Evolutionary conservation across 2,797 vertebrate genomes (phyloP).

Genomic region (Myotis planiceps): DNA sequence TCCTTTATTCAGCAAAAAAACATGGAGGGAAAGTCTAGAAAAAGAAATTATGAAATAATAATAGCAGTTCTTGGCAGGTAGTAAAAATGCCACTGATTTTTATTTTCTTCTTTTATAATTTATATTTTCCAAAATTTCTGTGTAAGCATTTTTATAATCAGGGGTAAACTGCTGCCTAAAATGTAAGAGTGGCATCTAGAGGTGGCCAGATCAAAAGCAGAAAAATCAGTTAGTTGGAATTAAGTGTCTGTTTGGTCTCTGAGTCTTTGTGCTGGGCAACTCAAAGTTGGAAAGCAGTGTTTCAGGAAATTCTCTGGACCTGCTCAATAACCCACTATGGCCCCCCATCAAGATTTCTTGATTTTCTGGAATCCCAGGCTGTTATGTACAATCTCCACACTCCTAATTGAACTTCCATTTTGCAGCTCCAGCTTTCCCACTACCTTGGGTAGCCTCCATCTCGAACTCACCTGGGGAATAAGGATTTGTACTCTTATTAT

Average conservation of each 20-base stretch:
- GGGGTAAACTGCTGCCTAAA: neutral
- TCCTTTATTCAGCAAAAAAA: neutral
- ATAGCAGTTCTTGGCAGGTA: neutral
- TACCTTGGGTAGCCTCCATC: neutral
- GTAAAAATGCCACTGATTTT: neutral
- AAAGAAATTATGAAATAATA: neutral
- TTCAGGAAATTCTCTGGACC: neutral
- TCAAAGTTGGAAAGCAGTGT: neutral
- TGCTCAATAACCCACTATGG: neutral
- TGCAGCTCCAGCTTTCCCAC: neutral
- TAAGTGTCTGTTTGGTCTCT: neutral
- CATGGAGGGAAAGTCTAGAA: neutral
- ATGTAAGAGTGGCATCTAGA: neutral
- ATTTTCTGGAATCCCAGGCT: neutral
- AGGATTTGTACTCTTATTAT: neutral
- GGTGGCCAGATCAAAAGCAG: neutral
- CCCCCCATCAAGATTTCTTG: neutral
- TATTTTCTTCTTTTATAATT: neutral
- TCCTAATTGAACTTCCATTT: neutral
- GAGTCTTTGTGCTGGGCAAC: neutral
- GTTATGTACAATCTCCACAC: neutral
- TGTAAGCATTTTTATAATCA: neutral
- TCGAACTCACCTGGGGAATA: neutral
- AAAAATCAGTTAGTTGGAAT: neutral
- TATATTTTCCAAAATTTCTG: constrained; percentile 44